Percentiles rank a stretch among this genome's conserved stretches.
phyloP scores from a whole-genome alignment of 1,140 invertebrate genomes.

The Pomacea maculata region DNA sequence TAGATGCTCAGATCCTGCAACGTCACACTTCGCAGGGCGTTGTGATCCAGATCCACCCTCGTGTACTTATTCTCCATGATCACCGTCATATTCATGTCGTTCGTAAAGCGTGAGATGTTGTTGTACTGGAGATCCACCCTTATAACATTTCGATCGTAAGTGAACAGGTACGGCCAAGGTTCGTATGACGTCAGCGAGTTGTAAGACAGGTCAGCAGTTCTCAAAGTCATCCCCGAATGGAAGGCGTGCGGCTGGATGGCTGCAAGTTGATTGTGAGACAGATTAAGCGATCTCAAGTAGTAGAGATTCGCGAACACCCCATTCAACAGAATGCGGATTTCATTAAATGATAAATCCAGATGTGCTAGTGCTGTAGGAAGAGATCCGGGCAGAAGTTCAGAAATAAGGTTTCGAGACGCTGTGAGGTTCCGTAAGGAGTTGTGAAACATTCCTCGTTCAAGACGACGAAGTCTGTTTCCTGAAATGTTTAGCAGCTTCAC shows the following conservation, averaged over 20 bases:
- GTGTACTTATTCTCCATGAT: neutral
- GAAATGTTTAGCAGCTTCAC: too few relatives aligned
- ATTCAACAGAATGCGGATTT: neutral
- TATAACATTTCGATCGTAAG: neutral
- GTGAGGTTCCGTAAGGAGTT: too few relatives aligned
- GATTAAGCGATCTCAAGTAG: neutral
- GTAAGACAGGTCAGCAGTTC: neutral
- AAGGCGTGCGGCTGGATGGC: neutral
- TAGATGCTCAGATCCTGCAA: neutral
- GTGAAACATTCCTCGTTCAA: too few relatives aligned
- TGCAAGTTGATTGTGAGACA: neutral
- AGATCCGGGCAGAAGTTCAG: too few relatives aligned
- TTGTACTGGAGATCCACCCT: neutral
- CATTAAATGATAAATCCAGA: neutral
- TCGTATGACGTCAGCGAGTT: neutral
- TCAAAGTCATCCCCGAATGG: neutral
- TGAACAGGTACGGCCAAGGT: conserved; percentile 10
- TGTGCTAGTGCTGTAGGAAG: too few relatives aligned
- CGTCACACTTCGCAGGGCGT: neutral
- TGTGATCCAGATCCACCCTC: neutral
- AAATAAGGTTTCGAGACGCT: too few relatives aligned
- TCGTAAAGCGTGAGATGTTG: conserved; percentile 3
- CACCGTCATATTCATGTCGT: neutral
- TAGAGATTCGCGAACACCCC: neutral
- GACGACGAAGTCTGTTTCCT: too few relatives aligned